Conservation (phyloP, 2,888 invertebrate genomes). For the Mythimna ferrago region DNA sequence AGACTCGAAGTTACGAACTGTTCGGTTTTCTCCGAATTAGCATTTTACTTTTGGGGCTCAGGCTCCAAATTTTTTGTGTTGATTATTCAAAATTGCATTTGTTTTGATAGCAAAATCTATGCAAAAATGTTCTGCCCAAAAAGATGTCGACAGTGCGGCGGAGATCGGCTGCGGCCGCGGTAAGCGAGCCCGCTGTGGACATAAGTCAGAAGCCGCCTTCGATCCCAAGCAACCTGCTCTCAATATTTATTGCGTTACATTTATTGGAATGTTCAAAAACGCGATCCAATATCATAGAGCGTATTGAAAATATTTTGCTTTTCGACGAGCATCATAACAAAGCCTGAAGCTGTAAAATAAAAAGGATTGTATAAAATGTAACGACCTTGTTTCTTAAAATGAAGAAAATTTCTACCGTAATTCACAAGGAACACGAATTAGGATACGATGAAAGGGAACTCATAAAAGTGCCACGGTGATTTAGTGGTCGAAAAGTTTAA, state of each 20-base stretch:
- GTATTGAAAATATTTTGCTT: slow-evolving; percentile 74
- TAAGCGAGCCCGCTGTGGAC: slow-evolving; percentile 69
- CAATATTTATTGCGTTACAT: slow-evolving; percentile 73
- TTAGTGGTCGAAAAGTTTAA: slow-evolving; percentile 31
- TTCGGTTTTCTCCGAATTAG: slow-evolving; percentile 65
- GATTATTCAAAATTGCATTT: slow-evolving; percentile 13
- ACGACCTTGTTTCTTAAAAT: slow-evolving; percentile 6
- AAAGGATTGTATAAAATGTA: slow-evolving; percentile 6
- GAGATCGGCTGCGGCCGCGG: slow-evolving; percentile 55
- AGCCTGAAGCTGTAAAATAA: slow-evolving; percentile 22
- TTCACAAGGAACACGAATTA: slow-evolving; percentile 18
- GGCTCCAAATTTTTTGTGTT: slow-evolving; percentile 14
- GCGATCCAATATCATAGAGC: slow-evolving; percentile 73
- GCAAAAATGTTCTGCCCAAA: background rate
- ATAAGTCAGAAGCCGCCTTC: slow-evolving; percentile 64
- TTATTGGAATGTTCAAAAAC: slow-evolving; percentile 73
- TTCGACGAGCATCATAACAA: slow-evolving; percentile 44
- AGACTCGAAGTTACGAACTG: slow-evolving; percentile 66
- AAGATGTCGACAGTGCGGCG: slow-evolving; percentile 32
- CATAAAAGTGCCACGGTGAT: slow-evolving; percentile 40
- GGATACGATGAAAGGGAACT: slow-evolving; percentile 39
- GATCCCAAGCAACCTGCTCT: slow-evolving; percentile 63
- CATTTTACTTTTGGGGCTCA: slow-evolving; percentile 54
- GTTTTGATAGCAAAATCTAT: slow-evolving; percentile 10
- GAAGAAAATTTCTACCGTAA: slow-evolving; percentile 7